These are phyloP conservation scores for Archaeoteleia sp. DNA, from an alignment of 2,888 invertebrate genomes.

Conservation along the genomic window DNA sequence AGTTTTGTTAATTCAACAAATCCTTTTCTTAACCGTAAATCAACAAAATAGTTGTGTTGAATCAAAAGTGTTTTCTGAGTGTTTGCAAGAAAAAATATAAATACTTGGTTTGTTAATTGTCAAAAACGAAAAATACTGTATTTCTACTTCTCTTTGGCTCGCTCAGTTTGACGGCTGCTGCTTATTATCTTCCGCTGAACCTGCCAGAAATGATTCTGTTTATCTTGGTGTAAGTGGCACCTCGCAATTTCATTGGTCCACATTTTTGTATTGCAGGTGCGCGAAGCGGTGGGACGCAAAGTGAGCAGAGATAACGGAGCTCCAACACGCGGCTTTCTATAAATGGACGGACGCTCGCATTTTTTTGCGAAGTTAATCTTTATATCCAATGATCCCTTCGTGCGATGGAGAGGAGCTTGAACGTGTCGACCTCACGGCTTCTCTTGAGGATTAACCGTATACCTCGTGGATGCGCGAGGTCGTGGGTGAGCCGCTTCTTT, in stretches of 20 bases:
- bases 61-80: too few relatives aligned
- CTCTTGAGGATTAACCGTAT: conserved; percentile 18
- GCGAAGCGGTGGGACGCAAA: conserved; percentile 26
- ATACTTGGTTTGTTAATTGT: too few relatives aligned
- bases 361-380: conserved; percentile 29
- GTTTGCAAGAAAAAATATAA: too few relatives aligned
- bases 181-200: conserved; percentile 10
- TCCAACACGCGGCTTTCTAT: conserved; percentile 39
- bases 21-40: too few relatives aligned
- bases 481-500: conserved; percentile 34
- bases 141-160: too few relatives aligned
- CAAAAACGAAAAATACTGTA: too few relatives aligned
- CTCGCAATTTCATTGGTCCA: conserved; percentile 33
- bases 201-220: conserved; percentile 17
- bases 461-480: conserved; percentile 17
- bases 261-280: conserved; percentile 34
- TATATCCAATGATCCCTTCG: conserved; percentile 36
- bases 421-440: conserved; percentile 24
- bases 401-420: conserved; percentile 13
- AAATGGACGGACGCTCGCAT: conserved; percentile 46
- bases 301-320: conserved; percentile 29
- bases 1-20: too few relatives aligned
- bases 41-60: too few relatives aligned
- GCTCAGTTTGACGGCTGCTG: too few relatives aligned
- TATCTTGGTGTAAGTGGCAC: conserved; percentile 28